phyloP scores from a whole-genome alignment of 2,113 vertebrate species.

The Cairina moschata region DNA sequence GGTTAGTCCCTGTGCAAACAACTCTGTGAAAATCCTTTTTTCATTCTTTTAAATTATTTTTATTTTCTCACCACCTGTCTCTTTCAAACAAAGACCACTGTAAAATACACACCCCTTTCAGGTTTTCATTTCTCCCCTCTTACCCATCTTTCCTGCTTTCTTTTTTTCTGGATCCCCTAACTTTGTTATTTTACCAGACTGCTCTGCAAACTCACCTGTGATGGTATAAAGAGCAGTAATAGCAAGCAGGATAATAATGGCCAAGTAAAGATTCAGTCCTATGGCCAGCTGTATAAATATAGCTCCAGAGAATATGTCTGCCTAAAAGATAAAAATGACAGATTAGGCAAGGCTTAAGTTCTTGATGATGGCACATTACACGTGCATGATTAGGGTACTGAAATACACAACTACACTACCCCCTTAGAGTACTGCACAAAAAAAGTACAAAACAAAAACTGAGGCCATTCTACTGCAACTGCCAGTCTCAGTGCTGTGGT shows the following conservation, averaged over 20 bases:
- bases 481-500: neutral
- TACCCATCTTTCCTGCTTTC: neutral
- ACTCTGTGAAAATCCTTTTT: neutral
- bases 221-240: conserved; percentile 93
- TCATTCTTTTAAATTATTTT: neutral
- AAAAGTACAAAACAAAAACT: neutral
- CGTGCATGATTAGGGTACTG: neutral
- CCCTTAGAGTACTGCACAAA: neutral
- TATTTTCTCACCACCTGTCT: neutral
- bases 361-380: neutral
- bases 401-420: neutral
- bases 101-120: neutral
- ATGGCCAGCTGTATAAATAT: conserved; percentile 93
- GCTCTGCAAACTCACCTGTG: conserved; percentile 83
- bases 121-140: neutral
- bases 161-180: neutral
- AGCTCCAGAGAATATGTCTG: conserved; percentile 95
- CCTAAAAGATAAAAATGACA: conserved; percentile 71
- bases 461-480: neutral
- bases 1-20: neutral
- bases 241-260: conserved; percentile 84
- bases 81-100: neutral
- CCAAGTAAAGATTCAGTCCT: conserved; percentile 90
- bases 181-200: neutral
- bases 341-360: neutral